Base-by-base conservation (phyloP, 2,113 vertebrate genomes). In the Zapus hudsonius region DNA sequence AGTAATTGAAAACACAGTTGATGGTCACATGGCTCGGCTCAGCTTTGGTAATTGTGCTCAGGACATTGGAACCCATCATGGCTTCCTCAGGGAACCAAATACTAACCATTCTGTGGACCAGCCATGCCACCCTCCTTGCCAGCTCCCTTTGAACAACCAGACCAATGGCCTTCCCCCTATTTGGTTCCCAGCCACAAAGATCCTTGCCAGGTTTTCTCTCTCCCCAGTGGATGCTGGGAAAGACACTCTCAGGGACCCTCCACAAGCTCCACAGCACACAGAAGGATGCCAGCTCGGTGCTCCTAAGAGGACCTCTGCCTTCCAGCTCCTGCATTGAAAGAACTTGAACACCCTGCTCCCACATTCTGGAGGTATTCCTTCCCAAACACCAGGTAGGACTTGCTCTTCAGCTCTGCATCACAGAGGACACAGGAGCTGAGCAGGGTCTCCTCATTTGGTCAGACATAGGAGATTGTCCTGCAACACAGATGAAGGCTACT, bases 1-100 rank as follows among this genome's bases (percentile, higher is more conserved):
- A 96, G 90, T 98, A 98, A 98, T 97, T 98, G 97, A 95, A 98
- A 98, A 97, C 98, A 98, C 96, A 96, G 97, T 93, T 92, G 6
- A 0, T 15, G 57, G 92, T 91, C 97, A 97, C 96, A 83, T 95
- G 97, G 96, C 74, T 91, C 12, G 0, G 92, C 93, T 95, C 7
- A 0, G 95, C 96, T 95, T 95, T 90, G 94, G 97, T 95, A 94
- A 97, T 93, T 97, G 89, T 94, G 94, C 96, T 95, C 94, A 91
- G 97, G 95, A 96, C 97, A 84, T 90, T 93, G 96, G 96, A 96
- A 96, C 93, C 31, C 92, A 96, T 96, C 93, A 95, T 94, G 93
- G 93, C 97, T 97, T 95, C 96, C 95, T 94, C 94, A 95, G 90
- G 97, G 92, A 96, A 92, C 94, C 96, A 91, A 84, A 95, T 91